Evolutionary conservation across 2,888 invertebrate species (phyloP).

Genomic region (Hydriomena furcata): DNA sequence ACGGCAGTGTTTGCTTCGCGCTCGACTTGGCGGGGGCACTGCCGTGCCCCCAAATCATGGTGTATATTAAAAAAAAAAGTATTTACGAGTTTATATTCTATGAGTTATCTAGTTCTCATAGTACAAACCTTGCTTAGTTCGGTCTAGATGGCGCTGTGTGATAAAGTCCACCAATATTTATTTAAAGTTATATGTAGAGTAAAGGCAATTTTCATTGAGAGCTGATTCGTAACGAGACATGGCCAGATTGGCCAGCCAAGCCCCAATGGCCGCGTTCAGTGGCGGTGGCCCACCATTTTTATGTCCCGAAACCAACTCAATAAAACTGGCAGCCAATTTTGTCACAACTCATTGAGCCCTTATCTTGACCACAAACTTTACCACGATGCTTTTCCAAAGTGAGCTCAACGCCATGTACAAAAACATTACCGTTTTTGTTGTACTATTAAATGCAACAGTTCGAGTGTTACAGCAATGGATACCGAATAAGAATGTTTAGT

Average conservation of each 20-base stretch:
- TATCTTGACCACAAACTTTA: slow-evolving; percentile 35
- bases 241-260: neutral
- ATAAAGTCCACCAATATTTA: too few species aligned
- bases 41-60: too few species aligned
- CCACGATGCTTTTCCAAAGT: neutral
- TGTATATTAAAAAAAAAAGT: too few species aligned
- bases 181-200: too few species aligned
- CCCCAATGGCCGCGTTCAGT: neutral
- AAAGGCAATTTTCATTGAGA: neutral
- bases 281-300: slow-evolving; percentile 15
- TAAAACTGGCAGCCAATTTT: slow-evolving; percentile 36
- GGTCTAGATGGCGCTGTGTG: too few species aligned
- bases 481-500: neutral
- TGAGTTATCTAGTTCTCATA: too few species aligned
- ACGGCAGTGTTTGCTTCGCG: too few species aligned
- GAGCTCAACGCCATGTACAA: neutral
- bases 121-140: too few species aligned
- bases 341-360: slow-evolving; percentile 36
- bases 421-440: slow-evolving; percentile 13
- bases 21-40: too few species aligned
- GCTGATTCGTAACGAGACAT: too few species aligned
- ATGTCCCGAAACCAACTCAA: slow-evolving; percentile 18
- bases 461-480: slow-evolving; percentile 6
- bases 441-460: neutral
- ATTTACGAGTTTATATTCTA: too few species aligned